These are phyloP conservation scores for Lethrus apterus DNA, from an alignment of 1,140 invertebrate genomes.

Conservation along the genomic window DNA sequence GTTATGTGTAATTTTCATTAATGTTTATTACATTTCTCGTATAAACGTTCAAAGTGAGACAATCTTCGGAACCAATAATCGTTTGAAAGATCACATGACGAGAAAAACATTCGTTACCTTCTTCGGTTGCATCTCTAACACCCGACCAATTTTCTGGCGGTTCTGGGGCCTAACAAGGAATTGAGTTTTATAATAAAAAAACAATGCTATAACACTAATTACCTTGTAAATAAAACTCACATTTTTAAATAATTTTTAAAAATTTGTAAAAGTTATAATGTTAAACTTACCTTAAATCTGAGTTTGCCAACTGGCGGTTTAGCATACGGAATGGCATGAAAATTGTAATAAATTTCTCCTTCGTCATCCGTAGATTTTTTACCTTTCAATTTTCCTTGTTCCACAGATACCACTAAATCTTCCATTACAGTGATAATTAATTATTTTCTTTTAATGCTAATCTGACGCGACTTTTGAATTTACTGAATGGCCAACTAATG, in stretches of 20 bases:
- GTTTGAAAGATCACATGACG: neutral
- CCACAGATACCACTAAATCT: conserved; percentile 1
- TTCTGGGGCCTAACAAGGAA: conserved; percentile 46
- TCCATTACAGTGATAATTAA: too few species aligned
- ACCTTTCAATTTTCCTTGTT: conserved; percentile 13
- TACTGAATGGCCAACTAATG: too few species aligned
- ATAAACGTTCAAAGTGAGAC: conserved; percentile 65
- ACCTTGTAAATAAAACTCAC: too few species aligned
- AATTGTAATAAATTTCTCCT: conserved; percentile 44
- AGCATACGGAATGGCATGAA: conserved; percentile 31
- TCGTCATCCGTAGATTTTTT: conserved; percentile 44
- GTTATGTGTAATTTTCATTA: too few species aligned
- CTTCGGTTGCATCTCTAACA: conserved; percentile 42
- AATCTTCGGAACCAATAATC: conserved; percentile 55
- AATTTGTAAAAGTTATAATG: neutral
- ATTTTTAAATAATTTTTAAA: neutral
- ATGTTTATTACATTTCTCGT: conserved; percentile 41
- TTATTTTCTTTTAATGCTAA: too few species aligned
- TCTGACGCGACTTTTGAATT: too few species aligned
- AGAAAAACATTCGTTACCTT: conserved; percentile 30
- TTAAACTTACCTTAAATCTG: conserved; percentile 22
- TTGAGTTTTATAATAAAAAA: neutral
- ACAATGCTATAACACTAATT: too few species aligned
- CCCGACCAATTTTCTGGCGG: conserved; percentile 47
- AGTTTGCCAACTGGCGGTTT: conserved; percentile 27